Evolutionary conservation across 2,888 invertebrate genomes (phyloP).

Genomic region (Phaedon cochleariae): DNA sequence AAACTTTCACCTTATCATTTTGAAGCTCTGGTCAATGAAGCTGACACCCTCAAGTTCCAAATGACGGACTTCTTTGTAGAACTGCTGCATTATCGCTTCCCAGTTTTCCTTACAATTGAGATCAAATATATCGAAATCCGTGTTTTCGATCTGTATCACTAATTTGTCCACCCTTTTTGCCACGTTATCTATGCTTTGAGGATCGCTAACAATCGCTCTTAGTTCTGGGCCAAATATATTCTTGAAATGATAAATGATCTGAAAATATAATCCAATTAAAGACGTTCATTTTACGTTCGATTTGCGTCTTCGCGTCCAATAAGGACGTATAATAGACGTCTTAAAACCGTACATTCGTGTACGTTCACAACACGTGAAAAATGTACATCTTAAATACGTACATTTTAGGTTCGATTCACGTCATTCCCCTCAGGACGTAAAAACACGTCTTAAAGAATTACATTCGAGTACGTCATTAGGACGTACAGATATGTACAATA

Average conservation of each 20-base stretch:
- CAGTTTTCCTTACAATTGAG: constrained; percentile 84
- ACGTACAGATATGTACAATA: too few species aligned
- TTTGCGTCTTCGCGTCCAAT: too few species aligned
- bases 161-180: constrained; percentile 81
- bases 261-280: constrained; percentile 21
- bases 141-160: constrained; percentile 76
- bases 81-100: constrained; percentile 82
- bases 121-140: constrained; percentile 86
- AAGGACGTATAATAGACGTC: too few species aligned
- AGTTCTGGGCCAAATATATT: constrained; percentile 89
- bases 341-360: too few species aligned
- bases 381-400: too few species aligned
- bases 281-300: too few species aligned
- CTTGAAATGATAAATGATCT: constrained; percentile 86
- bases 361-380: too few species aligned
- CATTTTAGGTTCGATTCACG: too few species aligned
- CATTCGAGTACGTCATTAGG: too few species aligned
- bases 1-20: constrained; percentile 69
- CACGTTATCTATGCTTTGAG: constrained; percentile 85
- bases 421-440: too few species aligned
- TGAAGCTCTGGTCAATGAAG: constrained; percentile 88
- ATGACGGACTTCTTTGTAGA: constrained; percentile 76
- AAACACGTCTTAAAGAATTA: too few species aligned
- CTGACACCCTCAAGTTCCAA: constrained; percentile 84
- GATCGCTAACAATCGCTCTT: constrained; percentile 87